phyloP scores from a whole-genome alignment of 1,140 invertebrate species.

The Bradysia coprophila region DNA sequence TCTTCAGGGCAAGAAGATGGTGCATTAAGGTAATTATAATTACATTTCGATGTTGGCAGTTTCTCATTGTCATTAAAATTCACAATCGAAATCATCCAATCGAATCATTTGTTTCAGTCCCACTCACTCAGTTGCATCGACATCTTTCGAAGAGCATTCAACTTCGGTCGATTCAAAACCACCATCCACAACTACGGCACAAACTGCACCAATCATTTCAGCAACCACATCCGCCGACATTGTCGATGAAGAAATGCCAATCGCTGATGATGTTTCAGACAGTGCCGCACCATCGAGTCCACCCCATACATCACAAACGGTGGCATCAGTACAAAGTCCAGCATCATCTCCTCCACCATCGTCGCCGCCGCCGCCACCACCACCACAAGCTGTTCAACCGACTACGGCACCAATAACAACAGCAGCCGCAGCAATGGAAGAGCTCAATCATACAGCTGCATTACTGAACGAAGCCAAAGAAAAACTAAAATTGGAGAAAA shows the following conservation, averaged over 20 bases:
- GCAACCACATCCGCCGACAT: background rate
- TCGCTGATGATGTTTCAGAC: constrained; percentile 4
- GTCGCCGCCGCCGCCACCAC: background rate
- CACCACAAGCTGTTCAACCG: constrained; percentile 5
- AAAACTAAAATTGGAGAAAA: constrained; percentile 29
- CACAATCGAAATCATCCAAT: no score
- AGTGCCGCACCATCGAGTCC: constrained; percentile 24
- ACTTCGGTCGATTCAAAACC: no score
- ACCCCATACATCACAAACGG: constrained; percentile 29
- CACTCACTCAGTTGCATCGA: constrained; percentile 15
- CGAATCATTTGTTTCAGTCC: no score
- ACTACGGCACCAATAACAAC: constrained; percentile 2
- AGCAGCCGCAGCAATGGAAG: constrained; percentile 14
- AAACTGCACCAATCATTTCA: background rate
- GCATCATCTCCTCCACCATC: constrained; percentile 12
- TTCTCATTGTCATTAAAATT: background rate
- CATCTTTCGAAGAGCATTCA: constrained; percentile 1
- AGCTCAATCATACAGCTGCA: constrained; percentile 2
- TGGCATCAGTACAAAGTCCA: constrained; percentile 18
- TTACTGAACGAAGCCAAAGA: constrained; percentile 10
- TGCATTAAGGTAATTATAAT: constrained; percentile 16
- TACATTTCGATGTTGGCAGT: background rate
- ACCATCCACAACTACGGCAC: background rate
- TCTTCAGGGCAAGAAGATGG: constrained; percentile 26
- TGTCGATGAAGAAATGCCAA: background rate